Conservation (phyloP, 1,140 invertebrate genomes). For the Chironomus tepperi region DNA sequence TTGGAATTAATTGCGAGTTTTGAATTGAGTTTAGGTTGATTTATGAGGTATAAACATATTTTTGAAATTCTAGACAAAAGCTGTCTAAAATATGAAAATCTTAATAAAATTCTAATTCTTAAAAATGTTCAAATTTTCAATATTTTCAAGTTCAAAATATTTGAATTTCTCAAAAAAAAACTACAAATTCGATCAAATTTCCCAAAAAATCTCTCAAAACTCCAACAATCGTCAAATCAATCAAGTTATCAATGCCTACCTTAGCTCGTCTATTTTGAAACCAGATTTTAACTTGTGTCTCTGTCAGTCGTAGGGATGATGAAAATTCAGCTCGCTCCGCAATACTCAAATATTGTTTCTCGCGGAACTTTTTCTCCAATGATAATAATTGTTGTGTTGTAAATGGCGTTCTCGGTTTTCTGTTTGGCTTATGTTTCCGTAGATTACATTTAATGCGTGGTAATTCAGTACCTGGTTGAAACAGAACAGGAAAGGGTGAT, state of each 20-base stretch:
- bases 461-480: constrained; percentile 45
- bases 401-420: constrained; percentile 95
- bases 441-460: constrained; percentile 87
- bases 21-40: too few relatives aligned
- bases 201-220: too few relatives aligned
- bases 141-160: too few relatives aligned
- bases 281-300: constrained; percentile 97
- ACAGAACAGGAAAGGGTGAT: neutral
- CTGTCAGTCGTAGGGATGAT: constrained; percentile 83
- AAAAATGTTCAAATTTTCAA: too few relatives aligned
- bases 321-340: constrained; percentile 96
- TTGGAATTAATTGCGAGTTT: too few relatives aligned
- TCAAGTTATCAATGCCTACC: constrained; percentile 27
- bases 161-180: too few relatives aligned
- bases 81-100: too few relatives aligned
- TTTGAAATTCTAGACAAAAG: too few relatives aligned
- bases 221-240: too few relatives aligned
- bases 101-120: too few relatives aligned
- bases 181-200: too few relatives aligned
- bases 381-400: constrained; percentile 91
- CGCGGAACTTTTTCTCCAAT: constrained; percentile 90
- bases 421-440: constrained; percentile 86
- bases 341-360: constrained; percentile 94
- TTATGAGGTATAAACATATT: too few relatives aligned
- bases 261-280: constrained; percentile 95